Percentiles rank a stretch among this genome's conserved stretches.
Evolutionary conservation across 30 jellyfish, hydroid and myxozoan species (phyloP).

Genomic region (Hydra vulgaris): DNA sequence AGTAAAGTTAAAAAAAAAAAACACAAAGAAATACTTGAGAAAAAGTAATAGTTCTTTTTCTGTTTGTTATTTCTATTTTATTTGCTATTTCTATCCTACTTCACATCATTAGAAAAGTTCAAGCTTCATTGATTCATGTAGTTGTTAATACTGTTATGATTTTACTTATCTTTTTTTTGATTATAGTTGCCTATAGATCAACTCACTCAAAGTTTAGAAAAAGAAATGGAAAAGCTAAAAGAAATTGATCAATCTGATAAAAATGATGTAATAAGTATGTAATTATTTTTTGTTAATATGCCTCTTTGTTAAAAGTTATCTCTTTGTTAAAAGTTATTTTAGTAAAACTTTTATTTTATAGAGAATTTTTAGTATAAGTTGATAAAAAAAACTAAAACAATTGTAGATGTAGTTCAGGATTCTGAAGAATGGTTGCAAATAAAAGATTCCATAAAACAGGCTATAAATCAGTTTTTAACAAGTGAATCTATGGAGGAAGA

Average conservation of each 20-base stretch:
- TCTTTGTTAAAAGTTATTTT: too few relatives aligned
- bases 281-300: too few relatives aligned
- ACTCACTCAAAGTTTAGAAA: constrained; percentile 48
- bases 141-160: background rate
- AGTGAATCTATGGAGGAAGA: constrained; percentile 32
- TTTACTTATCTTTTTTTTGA: background rate
- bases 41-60: too few relatives aligned
- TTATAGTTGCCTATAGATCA: constrained; percentile 55
- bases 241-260: constrained; percentile 14
- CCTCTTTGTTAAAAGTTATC: too few relatives aligned
- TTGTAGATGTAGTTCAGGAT: background rate
- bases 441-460: constrained; percentile 24
- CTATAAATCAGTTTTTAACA: constrained; percentile 16
- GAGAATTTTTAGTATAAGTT: too few relatives aligned
- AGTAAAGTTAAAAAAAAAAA: too few relatives aligned
- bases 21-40: too few relatives aligned
- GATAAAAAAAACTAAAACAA: background rate
- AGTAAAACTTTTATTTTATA: too few relatives aligned
- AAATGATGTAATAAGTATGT: background rate
- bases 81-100: too few relatives aligned
- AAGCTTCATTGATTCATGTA: too few relatives aligned
- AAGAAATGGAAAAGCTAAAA: constrained; percentile 47
- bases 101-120: too few relatives aligned
- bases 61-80: too few relatives aligned
- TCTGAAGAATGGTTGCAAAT: constrained; percentile 41